Evolutionary conservation across 2,797 vertebrate species (phyloP).

Genomic region (Sternarchorhynchus goeldii): DNA sequence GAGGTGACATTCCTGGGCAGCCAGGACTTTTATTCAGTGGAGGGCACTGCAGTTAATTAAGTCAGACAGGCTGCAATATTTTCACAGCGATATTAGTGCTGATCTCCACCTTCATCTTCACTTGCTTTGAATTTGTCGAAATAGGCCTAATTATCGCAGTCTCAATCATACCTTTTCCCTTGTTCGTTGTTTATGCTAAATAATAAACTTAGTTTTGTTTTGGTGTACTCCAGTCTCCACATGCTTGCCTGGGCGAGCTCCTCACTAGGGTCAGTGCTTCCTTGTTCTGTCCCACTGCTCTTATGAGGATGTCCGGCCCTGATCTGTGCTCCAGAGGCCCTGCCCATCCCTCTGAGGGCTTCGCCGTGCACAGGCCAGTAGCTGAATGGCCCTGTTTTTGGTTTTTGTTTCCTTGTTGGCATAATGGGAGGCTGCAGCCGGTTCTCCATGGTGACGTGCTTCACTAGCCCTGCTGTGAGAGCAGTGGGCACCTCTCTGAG

Average conservation of each 20-base stretch:
- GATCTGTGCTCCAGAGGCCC: neutral
- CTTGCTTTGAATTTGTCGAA: slow-evolving; percentile 5
- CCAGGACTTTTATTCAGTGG: too few relatives aligned
- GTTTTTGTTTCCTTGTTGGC: slow-evolving; percentile 58
- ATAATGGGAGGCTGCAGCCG: slow-evolving; percentile 67
- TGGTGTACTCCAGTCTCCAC: neutral
- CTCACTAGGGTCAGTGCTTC: neutral
- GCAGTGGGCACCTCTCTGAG: slow-evolving; percentile 44
- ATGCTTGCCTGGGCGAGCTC: neutral
- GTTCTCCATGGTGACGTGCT: slow-evolving; percentile 66
- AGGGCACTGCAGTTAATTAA: too few relatives aligned
- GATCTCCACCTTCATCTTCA: neutral
- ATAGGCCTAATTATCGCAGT: neutral
- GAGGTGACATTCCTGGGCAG: neutral
- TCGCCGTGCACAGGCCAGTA: neutral
- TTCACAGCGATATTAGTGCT: too few relatives aligned
- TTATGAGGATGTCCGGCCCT: neutral
- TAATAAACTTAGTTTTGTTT: neutral
- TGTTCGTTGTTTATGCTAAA: neutral
- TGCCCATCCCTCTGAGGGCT: neutral
- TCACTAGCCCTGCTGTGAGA: slow-evolving; percentile 61
- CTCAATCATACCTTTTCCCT: too few relatives aligned
- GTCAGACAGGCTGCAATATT: too few relatives aligned
- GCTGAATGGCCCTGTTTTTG: slow-evolving; percentile 1
- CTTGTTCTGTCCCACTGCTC: neutral